A percentile compares a stretch with the other conserved stretches of the same genome.
Evolutionary conservation across 2,113 vertebrate species (phyloP).

Genomic region (Percina caprodes): DNA sequence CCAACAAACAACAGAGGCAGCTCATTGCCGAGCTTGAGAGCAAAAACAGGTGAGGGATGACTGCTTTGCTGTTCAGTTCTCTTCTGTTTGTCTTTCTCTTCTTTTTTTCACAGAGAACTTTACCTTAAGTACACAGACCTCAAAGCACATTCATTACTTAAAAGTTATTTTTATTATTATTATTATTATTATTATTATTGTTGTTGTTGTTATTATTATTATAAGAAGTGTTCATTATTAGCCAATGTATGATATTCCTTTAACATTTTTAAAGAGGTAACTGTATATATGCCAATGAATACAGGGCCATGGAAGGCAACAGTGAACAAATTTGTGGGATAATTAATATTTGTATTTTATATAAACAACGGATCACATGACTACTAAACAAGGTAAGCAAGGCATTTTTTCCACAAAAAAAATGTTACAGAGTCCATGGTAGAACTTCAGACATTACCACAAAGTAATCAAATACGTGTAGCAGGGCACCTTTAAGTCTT

Average conservation of each 20-base stretch:
- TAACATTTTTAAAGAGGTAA: background rate
- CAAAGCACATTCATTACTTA: background rate
- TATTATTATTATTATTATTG: background rate
- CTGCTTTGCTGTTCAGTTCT: background rate
- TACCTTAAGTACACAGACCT: background rate
- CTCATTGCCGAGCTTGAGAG: slow-evolving; percentile 98
- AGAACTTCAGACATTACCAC: no score
- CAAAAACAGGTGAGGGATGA: slow-evolving; percentile 92
- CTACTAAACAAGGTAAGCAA: background rate
- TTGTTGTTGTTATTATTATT: background rate
- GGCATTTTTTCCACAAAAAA: no score
- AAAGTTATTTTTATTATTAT: background rate
- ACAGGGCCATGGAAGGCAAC: background rate
- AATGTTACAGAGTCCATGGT: no score
- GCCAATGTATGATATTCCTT: background rate
- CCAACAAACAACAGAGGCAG: slow-evolving; percentile 97
- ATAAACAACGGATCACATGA: background rate
- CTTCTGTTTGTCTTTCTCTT: slow-evolving; percentile 4
- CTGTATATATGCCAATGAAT: background rate
- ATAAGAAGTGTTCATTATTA: background rate
- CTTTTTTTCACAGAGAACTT: slow-evolving; percentile 2
- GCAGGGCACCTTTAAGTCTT: no score
- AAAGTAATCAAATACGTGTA: no score
- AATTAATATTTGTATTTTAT: slow-evolving; percentile 17
- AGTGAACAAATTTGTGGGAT: background rate